Base-by-base conservation (phyloP, 2,888 invertebrate genomes). In the Aporophyla lueneburgensis region DNA sequence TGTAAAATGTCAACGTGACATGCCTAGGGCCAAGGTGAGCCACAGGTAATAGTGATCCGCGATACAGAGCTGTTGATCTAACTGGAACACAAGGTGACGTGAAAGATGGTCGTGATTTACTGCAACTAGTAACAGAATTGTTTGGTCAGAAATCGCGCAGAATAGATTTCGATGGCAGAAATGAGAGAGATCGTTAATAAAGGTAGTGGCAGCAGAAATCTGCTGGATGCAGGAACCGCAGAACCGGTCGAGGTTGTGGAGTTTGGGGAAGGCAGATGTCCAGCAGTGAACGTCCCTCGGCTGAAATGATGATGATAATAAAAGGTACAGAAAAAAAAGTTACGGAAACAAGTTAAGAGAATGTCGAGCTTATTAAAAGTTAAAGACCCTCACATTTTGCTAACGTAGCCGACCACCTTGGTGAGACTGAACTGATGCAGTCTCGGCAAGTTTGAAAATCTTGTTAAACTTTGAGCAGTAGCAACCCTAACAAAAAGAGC, bases 1-100 rank as follows among this genome's bases (percentile, higher is more conserved):
- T 69, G 76, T 77, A 71, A 83, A 85, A 81, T 85, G 71, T 80
- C 80, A 83, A 59, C 77, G 61, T 74, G 85, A 76, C 73, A 80
- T 51, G 71, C 33, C 54, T 59, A 74, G 71, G 71, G 71, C 85
- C 85, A 85, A 85, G 83, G 80, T 80, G 69, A 85, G 27, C 81
- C 14, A 43, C 63, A 71, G 27, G 77, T 77, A 72, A 70, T 33
- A 58, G 76, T 54, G 59, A 66, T 53, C 59, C 0, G 51, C 43
- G 71, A 40, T 27, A 66, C 63, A 43, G 33, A 71, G 24, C 46
- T 27, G 56, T 43, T 7, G 27, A n/a, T 54, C 51, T 46, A 69
- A 33, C 61, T 70, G n/a, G 54, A 70, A 27, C 40, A 54, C 54
- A 70, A 76, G 49, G 59, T 40, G 33, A 76, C 19, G 61, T 21